Conservation (phyloP, 2,797 vertebrate genomes). For the Myiotriccus ornatus region DNA sequence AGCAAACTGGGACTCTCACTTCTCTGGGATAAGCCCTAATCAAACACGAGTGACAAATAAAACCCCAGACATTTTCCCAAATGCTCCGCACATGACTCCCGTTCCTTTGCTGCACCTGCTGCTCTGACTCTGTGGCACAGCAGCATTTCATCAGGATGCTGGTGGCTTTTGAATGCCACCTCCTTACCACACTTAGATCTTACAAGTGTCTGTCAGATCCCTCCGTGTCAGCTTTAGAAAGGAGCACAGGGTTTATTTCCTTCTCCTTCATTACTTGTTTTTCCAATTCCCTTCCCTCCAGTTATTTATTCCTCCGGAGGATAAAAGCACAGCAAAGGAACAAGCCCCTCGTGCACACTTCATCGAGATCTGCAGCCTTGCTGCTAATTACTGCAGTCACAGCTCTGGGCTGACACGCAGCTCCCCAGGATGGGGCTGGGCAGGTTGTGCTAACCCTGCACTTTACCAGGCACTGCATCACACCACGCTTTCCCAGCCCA, state of each 20-base stretch:
- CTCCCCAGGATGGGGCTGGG: neutral
- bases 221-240: neutral
- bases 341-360: neutral
- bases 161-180: neutral
- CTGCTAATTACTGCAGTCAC: slow-evolving; percentile 21
- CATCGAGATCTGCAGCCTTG: neutral
- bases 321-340: neutral
- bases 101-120: neutral
- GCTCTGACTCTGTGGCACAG: neutral
- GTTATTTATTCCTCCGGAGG: slow-evolving; percentile 13
- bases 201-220: neutral
- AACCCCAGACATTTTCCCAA: neutral
- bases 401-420: neutral
- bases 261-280: neutral
- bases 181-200: neutral
- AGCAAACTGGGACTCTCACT: neutral
- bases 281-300: neutral
- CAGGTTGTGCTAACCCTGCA: neutral
- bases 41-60: neutral
- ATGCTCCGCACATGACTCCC: neutral
- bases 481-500: neutral
- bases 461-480: neutral
- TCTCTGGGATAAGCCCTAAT: fast-evolving
- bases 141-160: neutral
- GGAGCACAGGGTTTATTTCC: neutral